Evolutionary conservation across 2,888 invertebrate species (phyloP).

Genomic region (Dastarcus helophoroides): DNA sequence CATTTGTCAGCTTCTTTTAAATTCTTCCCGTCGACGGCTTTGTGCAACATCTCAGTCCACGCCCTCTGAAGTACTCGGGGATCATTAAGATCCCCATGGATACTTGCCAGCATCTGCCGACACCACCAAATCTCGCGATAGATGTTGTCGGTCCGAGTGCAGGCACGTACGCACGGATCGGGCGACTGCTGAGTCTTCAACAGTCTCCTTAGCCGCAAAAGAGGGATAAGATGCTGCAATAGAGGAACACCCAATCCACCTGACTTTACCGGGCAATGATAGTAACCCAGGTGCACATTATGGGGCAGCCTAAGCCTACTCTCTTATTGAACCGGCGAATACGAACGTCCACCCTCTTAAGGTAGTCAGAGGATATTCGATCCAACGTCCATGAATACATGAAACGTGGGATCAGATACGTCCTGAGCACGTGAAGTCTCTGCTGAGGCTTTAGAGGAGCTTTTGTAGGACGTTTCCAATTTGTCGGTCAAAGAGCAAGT

Average conservation of each 20-base stretch:
- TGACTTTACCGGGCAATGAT: slow-evolving; percentile 20
- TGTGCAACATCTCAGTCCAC: no score
- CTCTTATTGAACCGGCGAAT: slow-evolving; percentile 20
- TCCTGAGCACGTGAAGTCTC: neutral
- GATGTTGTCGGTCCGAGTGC: no score
- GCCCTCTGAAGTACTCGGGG: no score
- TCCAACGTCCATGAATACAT: neutral
- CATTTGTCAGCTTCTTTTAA: no score
- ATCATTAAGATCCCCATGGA: no score
- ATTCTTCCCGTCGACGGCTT: no score
- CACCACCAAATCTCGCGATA: no score
- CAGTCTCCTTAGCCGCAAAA: no score
- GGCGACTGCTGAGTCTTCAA: no score
- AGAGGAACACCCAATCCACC: slow-evolving; percentile 23
- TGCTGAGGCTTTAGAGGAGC: slow-evolving; percentile 2
- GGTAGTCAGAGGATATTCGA: neutral
- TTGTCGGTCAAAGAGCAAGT: neutral
- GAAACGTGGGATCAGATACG: neutral
- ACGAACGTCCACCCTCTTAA: slow-evolving; percentile 22
- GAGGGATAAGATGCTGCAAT: slow-evolving; percentile 14
- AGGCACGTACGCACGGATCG: no score
- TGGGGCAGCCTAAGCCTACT: slow-evolving; percentile 24
- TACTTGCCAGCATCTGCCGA: no score
- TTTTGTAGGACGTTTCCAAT: neutral
- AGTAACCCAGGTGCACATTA: slow-evolving; percentile 23